Conservation (phyloP, 2,797 vertebrate species). For the Falco rusticolus region DNA sequence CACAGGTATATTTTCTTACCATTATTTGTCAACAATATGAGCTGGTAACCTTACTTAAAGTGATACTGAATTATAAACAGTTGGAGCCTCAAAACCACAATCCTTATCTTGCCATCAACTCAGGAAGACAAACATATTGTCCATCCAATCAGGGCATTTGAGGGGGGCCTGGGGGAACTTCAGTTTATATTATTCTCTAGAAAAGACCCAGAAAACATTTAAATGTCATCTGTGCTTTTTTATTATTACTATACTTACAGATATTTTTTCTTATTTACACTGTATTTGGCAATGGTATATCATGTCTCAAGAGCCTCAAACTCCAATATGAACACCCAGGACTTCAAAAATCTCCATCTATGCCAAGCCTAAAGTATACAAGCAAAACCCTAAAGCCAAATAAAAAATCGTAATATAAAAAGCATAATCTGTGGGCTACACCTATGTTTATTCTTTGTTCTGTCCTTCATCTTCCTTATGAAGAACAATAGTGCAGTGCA, state of each 20-base stretch:
- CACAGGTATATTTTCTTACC: not conserved
- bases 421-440: not conserved
- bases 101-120: not conserved
- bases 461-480: not conserved
- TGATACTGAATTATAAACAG: not conserved
- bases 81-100: not conserved
- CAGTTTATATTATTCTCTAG: not conserved
- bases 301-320: not conserved
- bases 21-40: not conserved
- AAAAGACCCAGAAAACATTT: not conserved
- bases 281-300: not conserved
- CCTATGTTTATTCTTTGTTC: not conserved
- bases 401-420: not conserved
- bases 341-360: not conserved
- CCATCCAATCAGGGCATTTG: not conserved
- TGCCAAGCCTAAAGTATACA: not conserved
- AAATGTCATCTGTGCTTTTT: not conserved
- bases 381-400: not conserved
- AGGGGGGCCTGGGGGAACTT: not conserved
- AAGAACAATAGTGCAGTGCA: not conserved
- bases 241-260: not conserved
- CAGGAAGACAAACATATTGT: not conserved
- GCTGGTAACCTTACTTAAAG: not conserved
- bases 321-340: not conserved
- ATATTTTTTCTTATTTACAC: not conserved